Percentiles rank a stretch among this genome's conserved stretches.
Evolutionary conservation across 1,140 invertebrate species (phyloP).

Genomic region (Conopomorpha cramerella): DNA sequence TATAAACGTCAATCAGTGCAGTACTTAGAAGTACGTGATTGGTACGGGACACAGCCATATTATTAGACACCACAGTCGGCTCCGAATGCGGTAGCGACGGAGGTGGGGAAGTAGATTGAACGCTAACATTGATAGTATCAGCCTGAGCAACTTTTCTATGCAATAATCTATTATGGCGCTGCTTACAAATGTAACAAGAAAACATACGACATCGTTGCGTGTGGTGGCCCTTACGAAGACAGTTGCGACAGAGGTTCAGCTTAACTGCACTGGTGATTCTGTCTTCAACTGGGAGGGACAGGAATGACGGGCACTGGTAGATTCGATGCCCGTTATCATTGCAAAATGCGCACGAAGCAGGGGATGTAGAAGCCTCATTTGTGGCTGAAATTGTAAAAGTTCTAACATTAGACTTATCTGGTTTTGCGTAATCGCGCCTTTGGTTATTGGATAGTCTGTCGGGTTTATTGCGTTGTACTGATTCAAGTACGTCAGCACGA

Average conservation of each 20-base stretch:
- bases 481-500: conserved; percentile 12
- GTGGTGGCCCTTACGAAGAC: neutral
- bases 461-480: conserved; percentile 2
- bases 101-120: too few species aligned
- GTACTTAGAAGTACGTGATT: neutral
- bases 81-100: neutral
- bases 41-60: neutral
- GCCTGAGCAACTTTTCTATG: neutral
- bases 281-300: neutral
- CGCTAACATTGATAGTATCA: too few species aligned
- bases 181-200: neutral
- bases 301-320: neutral
- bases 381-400: neutral
- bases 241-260: neutral
- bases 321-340: neutral
- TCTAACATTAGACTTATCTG: neutral
- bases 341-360: neutral
- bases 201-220: neutral
- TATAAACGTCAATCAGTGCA: neutral
- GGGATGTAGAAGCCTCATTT: neutral
- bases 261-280: neutral
- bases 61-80: neutral
- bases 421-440: neutral
- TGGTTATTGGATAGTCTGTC: conserved; percentile 1
- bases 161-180: neutral